Percentiles rank a stretch among this genome's conserved stretches.
Conservation (phyloP, 2,113 vertebrate genomes). For the Abramis brama region DNA sequence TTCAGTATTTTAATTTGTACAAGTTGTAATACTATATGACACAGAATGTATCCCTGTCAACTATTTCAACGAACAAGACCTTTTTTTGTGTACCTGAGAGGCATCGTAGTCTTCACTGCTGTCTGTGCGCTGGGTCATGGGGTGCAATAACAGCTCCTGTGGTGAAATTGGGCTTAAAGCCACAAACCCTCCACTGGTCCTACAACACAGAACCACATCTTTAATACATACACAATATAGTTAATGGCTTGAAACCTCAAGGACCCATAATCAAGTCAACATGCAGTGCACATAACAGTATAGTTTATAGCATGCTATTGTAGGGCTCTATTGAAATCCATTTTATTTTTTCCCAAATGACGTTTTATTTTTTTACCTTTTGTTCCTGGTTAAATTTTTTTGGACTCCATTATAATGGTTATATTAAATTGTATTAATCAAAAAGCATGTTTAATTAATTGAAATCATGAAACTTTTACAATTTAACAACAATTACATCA, state of each 20-base stretch:
- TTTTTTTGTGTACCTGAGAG: conserved; percentile 83
- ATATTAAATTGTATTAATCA: no score
- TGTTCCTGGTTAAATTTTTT: no score
- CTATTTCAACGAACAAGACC: not conserved
- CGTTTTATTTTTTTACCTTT: no score
- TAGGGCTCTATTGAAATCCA: no score
- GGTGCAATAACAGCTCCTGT: conserved; percentile 89
- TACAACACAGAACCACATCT: conserved; percentile 59
- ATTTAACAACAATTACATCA: no score
- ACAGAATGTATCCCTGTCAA: not conserved
- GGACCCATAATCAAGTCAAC: not conserved
- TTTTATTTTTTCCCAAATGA: no score
- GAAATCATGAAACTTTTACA: no score
- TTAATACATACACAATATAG: not conserved
- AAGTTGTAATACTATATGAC: not conserved
- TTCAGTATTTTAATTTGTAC: not conserved
- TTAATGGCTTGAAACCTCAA: not conserved
- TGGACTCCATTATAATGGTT: no score
- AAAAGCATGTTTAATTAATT: no score
- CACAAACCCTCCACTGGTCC: conserved; percentile 87
- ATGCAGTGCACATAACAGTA: not conserved
- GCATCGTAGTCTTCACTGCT: conserved; percentile 79
- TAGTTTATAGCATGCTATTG: not conserved
- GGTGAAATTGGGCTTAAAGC: conserved; percentile 94
- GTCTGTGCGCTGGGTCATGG: conserved; percentile 74